Conservation (phyloP, 2,113 vertebrate species). For the Ardeotis arabs region DNA sequence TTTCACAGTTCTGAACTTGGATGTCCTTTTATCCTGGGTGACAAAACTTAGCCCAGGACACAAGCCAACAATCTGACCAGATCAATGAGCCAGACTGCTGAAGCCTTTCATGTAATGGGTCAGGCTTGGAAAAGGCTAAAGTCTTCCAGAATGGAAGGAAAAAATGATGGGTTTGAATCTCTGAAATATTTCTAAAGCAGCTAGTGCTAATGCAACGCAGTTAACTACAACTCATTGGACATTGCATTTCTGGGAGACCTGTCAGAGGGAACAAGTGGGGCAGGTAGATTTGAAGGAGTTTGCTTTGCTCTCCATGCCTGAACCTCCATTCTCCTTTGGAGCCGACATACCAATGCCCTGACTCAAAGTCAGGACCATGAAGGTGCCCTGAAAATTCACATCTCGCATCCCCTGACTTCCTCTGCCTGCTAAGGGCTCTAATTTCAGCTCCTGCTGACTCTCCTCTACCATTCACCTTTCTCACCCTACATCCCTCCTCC, state of each 20-base stretch:
- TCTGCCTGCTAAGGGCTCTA: neutral
- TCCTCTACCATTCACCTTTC: neutral
- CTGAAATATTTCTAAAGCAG: neutral
- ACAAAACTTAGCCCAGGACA: slow-evolving; percentile 5
- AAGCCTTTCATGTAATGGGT: neutral
- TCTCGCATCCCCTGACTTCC: neutral
- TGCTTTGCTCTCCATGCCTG: neutral
- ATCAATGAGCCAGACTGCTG: neutral
- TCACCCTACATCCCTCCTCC: neutral
- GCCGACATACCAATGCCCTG: neutral
- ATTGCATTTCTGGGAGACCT: neutral
- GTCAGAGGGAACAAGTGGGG: neutral
- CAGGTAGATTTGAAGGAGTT: neutral
- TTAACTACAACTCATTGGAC: neutral
- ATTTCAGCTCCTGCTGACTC: neutral
- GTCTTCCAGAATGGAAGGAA: neutral
- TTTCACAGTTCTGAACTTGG: neutral
- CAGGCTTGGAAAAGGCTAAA: neutral
- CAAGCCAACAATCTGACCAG: neutral
- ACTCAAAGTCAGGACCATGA: neutral
- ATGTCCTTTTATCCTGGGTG: neutral
- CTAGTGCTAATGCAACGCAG: neutral
- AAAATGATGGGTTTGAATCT: neutral
- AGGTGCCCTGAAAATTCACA: neutral
- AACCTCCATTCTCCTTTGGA: neutral